Evolutionary conservation across 2,113 vertebrate genomes (phyloP), one percentile per base, ranked within the genome.

Genomic region (Sylvia atricapilla): DNA sequence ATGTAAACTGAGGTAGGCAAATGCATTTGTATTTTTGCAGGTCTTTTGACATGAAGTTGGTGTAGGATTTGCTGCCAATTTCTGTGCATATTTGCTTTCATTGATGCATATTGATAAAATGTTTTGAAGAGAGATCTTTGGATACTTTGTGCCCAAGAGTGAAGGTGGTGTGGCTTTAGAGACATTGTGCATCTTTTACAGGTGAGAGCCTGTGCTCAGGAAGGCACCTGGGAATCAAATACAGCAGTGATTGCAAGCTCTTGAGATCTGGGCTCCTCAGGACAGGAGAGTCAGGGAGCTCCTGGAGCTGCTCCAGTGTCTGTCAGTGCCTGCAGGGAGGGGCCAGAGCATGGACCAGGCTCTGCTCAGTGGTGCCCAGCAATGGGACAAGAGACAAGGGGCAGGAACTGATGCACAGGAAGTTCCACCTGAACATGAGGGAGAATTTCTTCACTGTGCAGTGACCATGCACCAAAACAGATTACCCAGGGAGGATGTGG

Each of bases 381-480:
- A 66, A 33, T 8, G 2, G 44, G 11, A 66, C 35, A 33, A 33
- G 58, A 2, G 2, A 3, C 13, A 5, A 7, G 0, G 3, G 35
- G 10, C 9, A 43, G 8, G 0, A 44, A 44, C 0, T 0, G 52
- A 16, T 33, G 22, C 14, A 3, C 21, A 22, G 35, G 13, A 37
- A 27, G 3, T 56, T 15, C 8, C 31, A 37, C 2, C 15, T 37
- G 15, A 44, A 31, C 5, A 27, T 9, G 27, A 44, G 18, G 5
- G 50, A 33, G 24, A 58, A 2, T 1, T 49, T 55, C 28, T 8
- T 18, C 1, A 0, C 43, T 44, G 15, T 44, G 3, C 22, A 64
- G 16, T 31, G 21, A 43, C 4, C 0, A 1, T 0, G 0, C 35
- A 50, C 2, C 6, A 4, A 15, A 33, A 52, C 5, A 37, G 11